Percentiles rank a stretch among this genome's conserved stretches.
These are phyloP conservation scores for Felis catus DNA, from an alignment of 2,113 vertebrate genomes.

Conservation along the genomic window DNA sequence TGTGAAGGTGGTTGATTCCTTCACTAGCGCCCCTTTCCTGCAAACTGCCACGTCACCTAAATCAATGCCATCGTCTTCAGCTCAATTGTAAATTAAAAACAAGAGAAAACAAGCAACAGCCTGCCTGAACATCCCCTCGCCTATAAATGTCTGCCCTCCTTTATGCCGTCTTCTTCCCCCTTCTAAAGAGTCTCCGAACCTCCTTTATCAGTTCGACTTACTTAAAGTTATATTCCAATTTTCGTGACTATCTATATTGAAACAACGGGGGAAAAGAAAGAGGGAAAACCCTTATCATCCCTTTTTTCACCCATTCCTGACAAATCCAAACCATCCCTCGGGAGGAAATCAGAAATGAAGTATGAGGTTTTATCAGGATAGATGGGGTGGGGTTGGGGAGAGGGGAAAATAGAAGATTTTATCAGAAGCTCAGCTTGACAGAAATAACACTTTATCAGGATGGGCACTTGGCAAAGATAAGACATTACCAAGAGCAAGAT, in stretches of 20 bases:
- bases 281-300: conserved; percentile 36
- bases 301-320: not conserved
- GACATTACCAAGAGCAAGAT: conserved; percentile 77
- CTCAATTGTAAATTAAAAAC: conserved; percentile 69
- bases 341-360: conserved; percentile 70
- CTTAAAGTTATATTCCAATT: not conserved
- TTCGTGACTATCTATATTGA: not conserved
- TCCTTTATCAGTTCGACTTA: conserved; percentile 61
- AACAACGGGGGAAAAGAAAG: not conserved
- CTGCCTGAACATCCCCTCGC: not conserved
- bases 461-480: conserved; percentile 81
- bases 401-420: conserved; percentile 72
- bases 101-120: conserved; percentile 37
- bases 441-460: conserved; percentile 81
- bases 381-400: not conserved
- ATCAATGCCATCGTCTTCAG: conserved; percentile 2
- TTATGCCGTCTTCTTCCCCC: not conserved
- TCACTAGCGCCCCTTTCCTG: not conserved
- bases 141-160: not conserved
- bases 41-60: conserved; percentile 6
- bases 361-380: conserved; percentile 74
- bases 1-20: not conserved
- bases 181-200: not conserved
- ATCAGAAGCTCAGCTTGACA: conserved; percentile 76
- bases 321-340: not conserved